A percentile compares a stretch with the other conserved stretches of the same genome.
These are phyloP conservation scores for Penaeus vannamei DNA, from an alignment of 1,140 invertebrate genomes.

Conservation along the genomic window DNA sequence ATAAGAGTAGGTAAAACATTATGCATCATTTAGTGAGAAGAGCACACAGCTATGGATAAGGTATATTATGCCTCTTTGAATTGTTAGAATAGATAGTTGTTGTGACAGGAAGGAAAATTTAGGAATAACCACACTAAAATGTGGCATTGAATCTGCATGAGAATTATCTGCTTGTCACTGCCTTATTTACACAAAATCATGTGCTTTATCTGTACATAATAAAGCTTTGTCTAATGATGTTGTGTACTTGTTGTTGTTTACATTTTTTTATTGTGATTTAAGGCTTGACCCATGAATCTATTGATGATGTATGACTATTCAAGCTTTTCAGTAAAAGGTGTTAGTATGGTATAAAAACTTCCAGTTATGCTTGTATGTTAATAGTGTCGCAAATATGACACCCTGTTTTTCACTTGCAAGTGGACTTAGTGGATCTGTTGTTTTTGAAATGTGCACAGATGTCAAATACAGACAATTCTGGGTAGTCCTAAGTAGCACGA, in stretches of 20 bases:
- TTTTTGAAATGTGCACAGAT: too few species aligned
- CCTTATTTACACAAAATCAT: slow-evolving; percentile 57
- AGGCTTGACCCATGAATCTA: not conserved
- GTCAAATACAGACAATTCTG: too few species aligned
- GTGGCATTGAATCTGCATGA: not conserved
- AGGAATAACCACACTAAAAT: not conserved
- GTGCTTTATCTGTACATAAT: slow-evolving; percentile 60
- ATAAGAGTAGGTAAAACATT: too few species aligned
- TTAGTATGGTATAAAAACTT: slow-evolving; percentile 7
- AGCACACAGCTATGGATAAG: too few species aligned
- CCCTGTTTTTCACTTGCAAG: not conserved
- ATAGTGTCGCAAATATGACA: slow-evolving; percentile 3
- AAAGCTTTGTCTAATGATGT: slow-evolving; percentile 39
- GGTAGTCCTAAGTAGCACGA: too few species aligned
- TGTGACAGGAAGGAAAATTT: not conserved
- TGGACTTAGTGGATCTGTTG: too few species aligned
- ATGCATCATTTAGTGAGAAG: too few species aligned
- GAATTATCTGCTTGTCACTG: slow-evolving; percentile 49
- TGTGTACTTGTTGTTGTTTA: slow-evolving; percentile 34
- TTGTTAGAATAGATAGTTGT: too few species aligned
- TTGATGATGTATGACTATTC: slow-evolving; percentile 32
- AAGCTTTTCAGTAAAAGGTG: slow-evolving; percentile 18
- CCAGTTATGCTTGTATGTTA: slow-evolving; percentile 8
- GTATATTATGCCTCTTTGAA: too few species aligned
- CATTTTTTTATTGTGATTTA: slow-evolving; percentile 39